A percentile compares a stretch with the other conserved stretches of the same genome.
Evolutionary conservation across 2,888 invertebrate genomes (phyloP).

Genomic region (Melanostoma mellinum): DNA sequence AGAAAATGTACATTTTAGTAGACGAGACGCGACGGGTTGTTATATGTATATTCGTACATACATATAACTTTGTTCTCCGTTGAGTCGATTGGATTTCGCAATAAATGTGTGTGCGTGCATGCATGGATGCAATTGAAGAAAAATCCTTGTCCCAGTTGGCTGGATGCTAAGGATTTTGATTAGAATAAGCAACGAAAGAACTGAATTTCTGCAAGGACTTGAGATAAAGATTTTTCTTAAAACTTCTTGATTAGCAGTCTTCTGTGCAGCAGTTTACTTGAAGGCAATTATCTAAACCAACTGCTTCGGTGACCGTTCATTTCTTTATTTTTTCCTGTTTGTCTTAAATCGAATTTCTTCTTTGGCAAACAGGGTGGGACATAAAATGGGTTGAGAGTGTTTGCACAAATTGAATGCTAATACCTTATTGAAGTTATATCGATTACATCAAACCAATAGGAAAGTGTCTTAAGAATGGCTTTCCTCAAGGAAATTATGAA

Average conservation of each 20-base stretch:
- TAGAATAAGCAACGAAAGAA: constrained; percentile 32
- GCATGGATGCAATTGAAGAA: constrained; percentile 12
- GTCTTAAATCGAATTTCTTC: no score
- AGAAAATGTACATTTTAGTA: constrained; percentile 27
- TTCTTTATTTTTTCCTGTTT: no score
- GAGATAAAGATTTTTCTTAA: constrained; percentile 4
- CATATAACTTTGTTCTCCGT: constrained; percentile 23
- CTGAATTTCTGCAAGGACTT: not conserved
- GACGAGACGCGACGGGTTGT: constrained; percentile 3
- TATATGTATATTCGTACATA: constrained; percentile 32
- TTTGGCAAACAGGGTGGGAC: no score
- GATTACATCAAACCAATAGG: no score
- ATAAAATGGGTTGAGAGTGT: no score
- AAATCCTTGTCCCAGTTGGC: constrained; percentile 6
- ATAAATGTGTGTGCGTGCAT: constrained; percentile 2
- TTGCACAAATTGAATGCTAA: no score
- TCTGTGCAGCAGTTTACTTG: constrained; percentile 2
- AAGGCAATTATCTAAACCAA: constrained; percentile 6
- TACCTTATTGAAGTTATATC: no score
- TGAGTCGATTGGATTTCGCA: constrained; percentile 42
- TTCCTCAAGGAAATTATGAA: no score
- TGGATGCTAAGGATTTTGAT: constrained; percentile 34
- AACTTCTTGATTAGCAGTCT: constrained; percentile 46
- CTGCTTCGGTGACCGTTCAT: not conserved
- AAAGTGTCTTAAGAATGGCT: no score